Evolutionary conservation across 2,888 invertebrate genomes (phyloP).

Genomic region (Sympetrum striolatum): DNA sequence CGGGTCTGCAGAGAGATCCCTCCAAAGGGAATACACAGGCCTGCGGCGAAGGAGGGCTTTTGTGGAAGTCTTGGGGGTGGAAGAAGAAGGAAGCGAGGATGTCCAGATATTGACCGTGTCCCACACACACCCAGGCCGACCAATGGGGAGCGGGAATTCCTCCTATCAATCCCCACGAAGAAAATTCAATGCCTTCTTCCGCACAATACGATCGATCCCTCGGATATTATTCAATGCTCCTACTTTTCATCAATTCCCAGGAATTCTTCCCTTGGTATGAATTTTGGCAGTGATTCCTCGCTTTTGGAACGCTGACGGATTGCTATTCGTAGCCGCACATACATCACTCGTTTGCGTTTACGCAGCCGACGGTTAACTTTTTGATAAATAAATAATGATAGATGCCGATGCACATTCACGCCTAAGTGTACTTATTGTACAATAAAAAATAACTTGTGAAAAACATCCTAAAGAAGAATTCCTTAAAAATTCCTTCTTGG

Average conservation of each 20-base stretch:
- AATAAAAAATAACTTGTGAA: too few relatives aligned
- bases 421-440: too few relatives aligned
- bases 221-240: slow-evolving; percentile 26
- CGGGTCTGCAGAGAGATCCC: background rate
- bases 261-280: background rate
- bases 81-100: background rate
- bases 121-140: slow-evolving; percentile 1
- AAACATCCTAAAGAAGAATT: too few relatives aligned
- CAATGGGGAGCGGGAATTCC: background rate
- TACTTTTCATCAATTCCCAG: background rate
- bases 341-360: too few relatives aligned
- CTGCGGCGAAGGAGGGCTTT: background rate
- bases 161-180: slow-evolving; percentile 27
- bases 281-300: background rate
- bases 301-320: too few relatives aligned
- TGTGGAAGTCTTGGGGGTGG: background rate
- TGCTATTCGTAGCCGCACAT: too few relatives aligned
- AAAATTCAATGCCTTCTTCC: slow-evolving; percentile 3
- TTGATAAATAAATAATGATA: too few relatives aligned
- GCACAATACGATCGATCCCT: slow-evolving; percentile 1
- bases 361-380: too few relatives aligned
- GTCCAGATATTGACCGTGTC: slow-evolving; percentile 44
- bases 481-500: too few relatives aligned
- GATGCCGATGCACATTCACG: too few relatives aligned
- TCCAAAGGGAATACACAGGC: background rate